Evolutionary conservation across 2,888 invertebrate species (phyloP).

Genomic region (Xanthia icteritia): DNA sequence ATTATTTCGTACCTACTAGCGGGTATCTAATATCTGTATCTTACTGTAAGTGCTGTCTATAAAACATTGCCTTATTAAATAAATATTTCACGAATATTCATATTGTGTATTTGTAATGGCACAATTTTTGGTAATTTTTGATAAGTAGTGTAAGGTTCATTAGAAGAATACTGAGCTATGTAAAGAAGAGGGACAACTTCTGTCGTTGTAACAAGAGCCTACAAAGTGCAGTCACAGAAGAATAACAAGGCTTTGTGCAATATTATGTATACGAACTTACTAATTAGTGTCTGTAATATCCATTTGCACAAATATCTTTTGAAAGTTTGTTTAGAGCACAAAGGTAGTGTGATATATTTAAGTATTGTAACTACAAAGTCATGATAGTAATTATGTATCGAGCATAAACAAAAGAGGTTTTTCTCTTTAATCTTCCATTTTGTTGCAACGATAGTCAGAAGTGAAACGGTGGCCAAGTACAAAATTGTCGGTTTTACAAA

Average conservation of each 20-base stretch:
- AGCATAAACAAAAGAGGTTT: neutral
- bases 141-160: slow-evolving; percentile 56
- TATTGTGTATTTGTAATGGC: slow-evolving; percentile 77
- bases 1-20: slow-evolving; percentile 66
- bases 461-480: slow-evolving; percentile 17
- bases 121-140: slow-evolving; percentile 76
- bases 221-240: neutral
- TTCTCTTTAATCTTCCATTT: neutral
- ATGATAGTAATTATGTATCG: neutral
- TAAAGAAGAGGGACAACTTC: neutral
- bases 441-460: slow-evolving; percentile 12
- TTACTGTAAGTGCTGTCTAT: slow-evolving; percentile 82
- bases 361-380: slow-evolving; percentile 14
- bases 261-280: slow-evolving; percentile 35
- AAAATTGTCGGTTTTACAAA: slow-evolving; percentile 19
- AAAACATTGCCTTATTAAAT: slow-evolving; percentile 86
- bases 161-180: slow-evolving; percentile 50
- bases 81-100: slow-evolving; percentile 75
- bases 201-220: slow-evolving; percentile 20
- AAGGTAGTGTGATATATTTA: slow-evolving; percentile 1
- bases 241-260: neutral
- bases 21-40: slow-evolving; percentile 67
- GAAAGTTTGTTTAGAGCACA: slow-evolving; percentile 8
- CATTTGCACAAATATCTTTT: slow-evolving; percentile 8
- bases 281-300: slow-evolving; percentile 10